Evolutionary conservation across 2,888 invertebrate species (phyloP), one percentile per base, ranked within the genome.

Genomic region (Clunio marinus): DNA sequence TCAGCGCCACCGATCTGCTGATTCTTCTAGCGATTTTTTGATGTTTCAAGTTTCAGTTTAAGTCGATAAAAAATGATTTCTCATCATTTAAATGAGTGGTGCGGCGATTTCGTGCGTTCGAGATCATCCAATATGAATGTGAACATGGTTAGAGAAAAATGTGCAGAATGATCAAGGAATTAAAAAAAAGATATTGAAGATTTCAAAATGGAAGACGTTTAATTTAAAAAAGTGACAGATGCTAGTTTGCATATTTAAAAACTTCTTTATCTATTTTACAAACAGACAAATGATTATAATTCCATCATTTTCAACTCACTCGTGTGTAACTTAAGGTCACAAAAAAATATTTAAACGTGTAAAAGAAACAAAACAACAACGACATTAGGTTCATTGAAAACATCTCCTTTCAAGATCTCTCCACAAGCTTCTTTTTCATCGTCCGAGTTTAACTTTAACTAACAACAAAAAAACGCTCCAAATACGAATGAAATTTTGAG

Each of bases 401-500:
- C 51, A 51, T 51, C 51, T 51, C 51, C 51, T 17, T n/a, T 13
- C 51, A 22, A 51, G 51, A 32, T 32, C 35, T 32, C 17, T 51
- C 51, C 22, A 51, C 35, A 32, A 5, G 5, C 13, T 32, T 32
- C 35, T 5, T 32, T 8, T 32, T 32, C 35, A n/a, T n/a, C n/a
- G n/a, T n/a, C n/a, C n/a, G n/a, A n/a, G n/a, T n/a, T n/a, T n/a
- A n/a, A n/a, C n/a, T n/a, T n/a, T n/a, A n/a, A n/a, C n/a, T n/a
- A n/a, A n/a, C n/a, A n/a, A n/a, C n/a, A n/a, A n/a, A n/a, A 51
- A 51, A 51, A 22, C 17, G 51, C 51, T 51, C 51, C 51, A 51
- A 51, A 51, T 51, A 51, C 22, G 51, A 32, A 32, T n/a, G n/a
- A n/a, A 13, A 32, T 32, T 32, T 32, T 51, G 51, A 51, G 41